A percentile compares a stretch with the other conserved stretches of the same genome.
phyloP scores from a whole-genome alignment of 1,140 invertebrate species.

The Laupala kohalensis region DNA sequence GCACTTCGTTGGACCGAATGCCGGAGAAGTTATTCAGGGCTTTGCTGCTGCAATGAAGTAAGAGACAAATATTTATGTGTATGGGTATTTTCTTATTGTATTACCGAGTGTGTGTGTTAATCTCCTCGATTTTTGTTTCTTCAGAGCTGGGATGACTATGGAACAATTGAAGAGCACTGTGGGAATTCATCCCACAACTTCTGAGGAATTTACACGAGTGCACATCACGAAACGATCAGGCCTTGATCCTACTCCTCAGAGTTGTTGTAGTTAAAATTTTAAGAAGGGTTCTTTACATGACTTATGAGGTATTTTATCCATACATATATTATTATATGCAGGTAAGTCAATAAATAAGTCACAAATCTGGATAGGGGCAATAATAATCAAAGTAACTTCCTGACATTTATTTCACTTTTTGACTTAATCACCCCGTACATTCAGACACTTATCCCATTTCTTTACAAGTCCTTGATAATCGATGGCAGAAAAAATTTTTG shows the following conservation, averaged over 20 bases:
- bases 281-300: constrained; percentile 2
- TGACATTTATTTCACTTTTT: no score
- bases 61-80: no score
- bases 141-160: constrained; percentile 76
- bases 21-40: constrained; percentile 95
- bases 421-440: no score
- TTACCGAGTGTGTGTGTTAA: no score
- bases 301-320: not conserved
- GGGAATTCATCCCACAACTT: constrained; percentile 92
- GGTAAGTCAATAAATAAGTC: no score
- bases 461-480: no score
- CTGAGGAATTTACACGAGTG: constrained; percentile 77
- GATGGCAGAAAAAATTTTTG: no score
- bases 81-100: no score
- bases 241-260: constrained; percentile 66
- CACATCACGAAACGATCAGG: constrained; percentile 70
- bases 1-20: constrained; percentile 89
- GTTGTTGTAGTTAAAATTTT: constrained; percentile 66
- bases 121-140: constrained; percentile 24
- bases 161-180: constrained; percentile 77
- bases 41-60: constrained; percentile 74
- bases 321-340: no score
- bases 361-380: no score
- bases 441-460: no score
- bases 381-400: no score